Base-by-base conservation (phyloP, 2,113 vertebrate species). In the Leucopsar rothschildi region DNA sequence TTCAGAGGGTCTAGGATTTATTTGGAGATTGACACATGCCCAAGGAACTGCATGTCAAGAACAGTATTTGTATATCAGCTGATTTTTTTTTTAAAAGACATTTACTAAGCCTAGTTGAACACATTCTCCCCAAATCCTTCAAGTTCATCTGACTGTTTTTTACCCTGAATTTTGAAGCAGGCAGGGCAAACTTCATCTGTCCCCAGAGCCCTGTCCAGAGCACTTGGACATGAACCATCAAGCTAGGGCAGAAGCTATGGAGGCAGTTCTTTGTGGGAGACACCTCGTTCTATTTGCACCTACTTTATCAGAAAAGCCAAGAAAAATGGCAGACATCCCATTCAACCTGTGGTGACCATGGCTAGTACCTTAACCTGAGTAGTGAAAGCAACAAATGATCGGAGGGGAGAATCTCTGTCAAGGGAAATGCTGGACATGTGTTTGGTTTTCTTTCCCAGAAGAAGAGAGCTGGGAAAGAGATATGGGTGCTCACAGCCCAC, bases 331-430 rank as follows among this genome's bases (percentile, higher is more conserved):
- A 75, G 45, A 37, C 6, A 44, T 29, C 39, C 76, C 47, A 24
- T 49, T 39, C 25, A 52, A 3, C 40, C 22, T 11, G 25, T 15
- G 20, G 53, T 57, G 39, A 31, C 56, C 0, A 0, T 33, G 45
- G 56, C 52, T 63, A 31, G 27, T 28, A 8, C 56, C 31, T 71
- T 53, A 63, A 29, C 25, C 45, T 45, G 50, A 29, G 29, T 3
- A 10, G 27, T 25, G 33, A 70, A 71, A 53, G 42, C 31, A 10
- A 71, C 42, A 70, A 53, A 35, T 18, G 35, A 25, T 0, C 0
- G 3, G 3, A 45, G 40, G 25, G 29, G n/a, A 66, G 50, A 76
- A 86, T 11, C 0, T 0, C 12, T 78, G 81, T 2, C 6, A 73
- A 18, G 61, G 37, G 35, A 80, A 5, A 24, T 24, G 23, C 50